A percentile compares a stretch with the other conserved stretches of the same genome.
Evolutionary conservation across 2,888 invertebrate genomes (phyloP).

Genomic region (Zhengitettix transpicula): DNA sequence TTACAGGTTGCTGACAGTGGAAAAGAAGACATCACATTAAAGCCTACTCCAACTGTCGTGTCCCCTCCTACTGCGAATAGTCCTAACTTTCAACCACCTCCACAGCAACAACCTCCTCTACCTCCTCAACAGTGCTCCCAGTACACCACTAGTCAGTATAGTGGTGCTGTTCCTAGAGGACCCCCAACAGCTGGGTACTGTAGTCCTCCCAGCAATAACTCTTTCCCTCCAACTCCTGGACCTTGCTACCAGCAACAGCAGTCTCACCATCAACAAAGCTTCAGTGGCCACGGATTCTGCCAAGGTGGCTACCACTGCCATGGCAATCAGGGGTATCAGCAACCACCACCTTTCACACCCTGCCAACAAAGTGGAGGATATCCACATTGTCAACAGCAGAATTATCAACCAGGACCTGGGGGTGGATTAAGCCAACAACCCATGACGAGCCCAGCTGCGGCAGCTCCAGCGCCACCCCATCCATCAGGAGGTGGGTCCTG

Average conservation of each 20-base stretch:
- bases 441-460: slow-evolving; percentile 17
- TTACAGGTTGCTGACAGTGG: no score
- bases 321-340: not conserved
- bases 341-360: not conserved
- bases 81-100: not conserved
- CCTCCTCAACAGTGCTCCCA: not conserved
- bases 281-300: not conserved
- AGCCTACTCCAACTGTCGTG: no score
- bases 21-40: no score
- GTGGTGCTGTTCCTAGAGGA: no score
- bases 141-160: no score
- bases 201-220: no score
- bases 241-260: not conserved
- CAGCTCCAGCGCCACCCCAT: slow-evolving; percentile 16
- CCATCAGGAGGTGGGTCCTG: not conserved
- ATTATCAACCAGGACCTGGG: not conserved
- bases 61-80: no score
- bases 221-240: no score
- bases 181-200: no score
- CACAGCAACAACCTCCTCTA: slow-evolving; percentile 3
- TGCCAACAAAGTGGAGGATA: no score
- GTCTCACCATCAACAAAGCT: not conserved
- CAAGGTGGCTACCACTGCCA: not conserved
- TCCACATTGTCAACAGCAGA: not conserved
- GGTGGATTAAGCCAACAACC: slow-evolving; percentile 6